Base-by-base conservation (phyloP, 1,140 invertebrate genomes). In the Palaemon carinicauda region DNA sequence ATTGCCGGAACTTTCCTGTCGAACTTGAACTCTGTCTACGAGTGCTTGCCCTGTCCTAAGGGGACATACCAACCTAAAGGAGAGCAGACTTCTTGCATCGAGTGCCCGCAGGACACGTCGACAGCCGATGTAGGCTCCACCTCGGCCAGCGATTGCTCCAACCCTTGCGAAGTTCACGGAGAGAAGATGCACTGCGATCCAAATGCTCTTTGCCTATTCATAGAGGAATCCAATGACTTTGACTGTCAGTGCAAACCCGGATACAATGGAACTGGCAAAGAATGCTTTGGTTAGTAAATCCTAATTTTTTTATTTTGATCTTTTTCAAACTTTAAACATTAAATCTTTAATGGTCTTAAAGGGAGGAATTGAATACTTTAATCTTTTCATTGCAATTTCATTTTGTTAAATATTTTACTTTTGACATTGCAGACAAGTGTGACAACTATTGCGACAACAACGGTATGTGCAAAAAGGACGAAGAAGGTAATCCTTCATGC, bases 241-340 rank as follows among this genome's bases (percentile, higher is more conserved):
- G 95, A 95, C 89, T 99, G 98, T 90, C 95, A 97, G 90, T 99
- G 98, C 91, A 98, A 98, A 90, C 95, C 96, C 1, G 97, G 97
- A 1, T 99, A 96, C 92, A 97, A 97, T 91, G 96, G 96, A 90
- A 96, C 95, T 29, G 96, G 96, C 87, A 94, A 94, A 92, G 92
- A 93, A 53, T 97, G 96, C 91, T 93, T 51, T 7, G 83, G 89
- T 89, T 69, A 86, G 81, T 52, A 10, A 9, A 15, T 41, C 19
- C 21, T 4, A 78, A 31, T 77, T 27, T 87, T 33, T 27, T 69
- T 85, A 33, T n/a, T 85, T 7, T 60, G 51, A 19, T 52, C 51
- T 50, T 53, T 50, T 33, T 33, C n/a, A n/a, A n/a, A n/a, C n/a
- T n/a, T n/a, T n/a, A n/a, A n/a, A n/a, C n/a, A n/a, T n/a, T n/a